Base-by-base conservation (phyloP, 2,888 invertebrate species). In the Orchesella flavescens region DNA sequence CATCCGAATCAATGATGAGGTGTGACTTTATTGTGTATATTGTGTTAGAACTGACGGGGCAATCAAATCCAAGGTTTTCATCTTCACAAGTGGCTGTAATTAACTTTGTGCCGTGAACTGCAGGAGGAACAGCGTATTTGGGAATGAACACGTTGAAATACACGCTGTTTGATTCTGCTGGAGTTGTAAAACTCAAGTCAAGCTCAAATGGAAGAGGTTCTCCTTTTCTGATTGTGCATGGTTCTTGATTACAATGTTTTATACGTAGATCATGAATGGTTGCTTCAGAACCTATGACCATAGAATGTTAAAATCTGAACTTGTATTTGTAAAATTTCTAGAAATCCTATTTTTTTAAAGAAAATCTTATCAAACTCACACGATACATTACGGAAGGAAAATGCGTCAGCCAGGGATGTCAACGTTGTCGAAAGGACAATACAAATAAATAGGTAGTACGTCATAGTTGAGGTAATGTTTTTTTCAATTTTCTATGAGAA, bases 51-150 rank as follows among this genome's bases (percentile, higher is more conserved):
- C 17, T 61, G 10, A 71, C 43, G 4, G 78, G 78, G 17, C 78
- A 78, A 12, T 61, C 63, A 69, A 78, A 78, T 24, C 78, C 78
- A 3, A 78, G 53, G 49, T 71, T 71, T 15, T 53, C 49, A 9
- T 78, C n/a, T 12, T 78, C 78, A 21, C 78, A 78, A 21, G 78
- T 78, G 17, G 78, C 71, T 13, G 78, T 68, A 9, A 78, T 61
- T 34, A 81, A 53, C 1, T 24, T 63, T 2, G 81, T 57, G 9
- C 81, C 81, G 17, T 81, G 69, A 13, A 24, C 19, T 7, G 75
- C 46, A 12, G 81, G 81, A n/a, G 75, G 61, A n/a, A 2, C 17
- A 0, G 81, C 81, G 19, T 69, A 81, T 10, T 81, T 75, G 2
- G 75, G 69, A 34, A 75, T 46, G 53, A 21, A 81, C 0, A 81